Evolutionary conservation across 2,797 vertebrate genomes (phyloP), one percentile per base, ranked within the genome.

Genomic region (Sebastes minor): DNA sequence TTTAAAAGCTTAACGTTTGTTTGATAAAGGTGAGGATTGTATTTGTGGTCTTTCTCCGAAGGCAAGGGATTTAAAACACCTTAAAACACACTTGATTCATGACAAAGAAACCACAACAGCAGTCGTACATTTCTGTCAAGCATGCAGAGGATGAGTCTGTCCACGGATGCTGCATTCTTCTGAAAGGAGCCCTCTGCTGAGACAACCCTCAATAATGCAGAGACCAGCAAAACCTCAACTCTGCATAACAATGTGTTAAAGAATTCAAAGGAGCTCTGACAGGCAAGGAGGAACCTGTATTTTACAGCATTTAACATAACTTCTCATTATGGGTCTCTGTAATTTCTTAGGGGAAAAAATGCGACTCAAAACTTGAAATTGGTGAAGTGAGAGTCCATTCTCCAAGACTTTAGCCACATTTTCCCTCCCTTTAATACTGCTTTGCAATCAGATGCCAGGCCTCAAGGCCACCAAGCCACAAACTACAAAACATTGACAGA

Each of bases 291-390:
- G 86, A 93, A 95, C 92, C 95, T 95, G 93, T 94, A 95, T 91
- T 96, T 96, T 96, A 94, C 91, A 91, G 94, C 91, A 88, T 95
- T 96, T 96, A 95, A 86, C 94, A 95, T 92, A 96, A 95, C 94
- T 95, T 95, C 94, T 95, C 91, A 95, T 96, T 95, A 95, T 90
- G 76, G 89, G 79, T 90, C 88, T 88, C 93, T 94, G 88, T 94
- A 91, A 95, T 95, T 95, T 94, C 86, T 88, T 72, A 70, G 67
- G 88, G 86, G 86, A 84, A 74, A 74, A 89, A 90, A 90, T 82
- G 88, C 85, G 52, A 82, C 82, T 87, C 85, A 78, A 88, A 88
- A 92, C 88, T 74, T 78, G 73, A 82, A 91, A 90, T 81, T 76
- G 76, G 72, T 80, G 81, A 91, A 89, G 81, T 85, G 86, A 88